Percentiles rank a stretch among this genome's conserved stretches.
Evolutionary conservation across 2,888 invertebrate species (phyloP).

Genomic region (Tetrapedia diversipes): DNA sequence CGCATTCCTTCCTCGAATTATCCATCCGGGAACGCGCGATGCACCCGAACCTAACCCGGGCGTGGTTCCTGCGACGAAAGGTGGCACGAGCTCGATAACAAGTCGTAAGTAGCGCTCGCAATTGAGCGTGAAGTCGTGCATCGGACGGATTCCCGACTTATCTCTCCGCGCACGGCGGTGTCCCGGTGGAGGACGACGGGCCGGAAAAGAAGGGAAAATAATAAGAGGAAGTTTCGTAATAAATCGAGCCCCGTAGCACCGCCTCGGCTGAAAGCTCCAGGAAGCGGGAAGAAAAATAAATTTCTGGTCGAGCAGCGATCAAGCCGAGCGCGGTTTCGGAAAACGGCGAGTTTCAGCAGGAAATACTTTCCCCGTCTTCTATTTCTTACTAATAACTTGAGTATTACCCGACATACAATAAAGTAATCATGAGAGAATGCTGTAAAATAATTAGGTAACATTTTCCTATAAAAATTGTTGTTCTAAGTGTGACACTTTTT

Average conservation of each 20-base stretch:
- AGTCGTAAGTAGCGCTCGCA: slow-evolving; percentile 53
- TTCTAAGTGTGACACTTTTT: too few relatives aligned
- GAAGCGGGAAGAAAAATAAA: slow-evolving; percentile 60
- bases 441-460: too few relatives aligned
- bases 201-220: slow-evolving; percentile 44
- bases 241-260: slow-evolving; percentile 59
- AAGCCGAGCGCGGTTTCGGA: slow-evolving; percentile 10
- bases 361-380: too few relatives aligned
- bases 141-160: slow-evolving; percentile 37
- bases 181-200: slow-evolving; percentile 1
- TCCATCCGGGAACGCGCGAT: too few relatives aligned
- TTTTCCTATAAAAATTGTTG: too few relatives aligned
- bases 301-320: slow-evolving; percentile 41
- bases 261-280: slow-evolving; percentile 38
- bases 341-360: slow-evolving; percentile 29
- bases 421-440: too few relatives aligned
- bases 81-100: slow-evolving; percentile 52
- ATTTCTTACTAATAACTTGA: too few relatives aligned
- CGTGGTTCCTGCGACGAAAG: slow-evolving; percentile 44
- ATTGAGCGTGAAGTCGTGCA: slow-evolving; percentile 50
- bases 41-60: too few relatives aligned
- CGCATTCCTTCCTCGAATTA: too few relatives aligned
- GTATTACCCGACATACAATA: too few relatives aligned
- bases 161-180: slow-evolving; percentile 22
- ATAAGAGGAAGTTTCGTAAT: slow-evolving; percentile 68